These are phyloP conservation scores for Belonocnema kinseyi DNA, from an alignment of 1,140 invertebrate species.

Conservation along the genomic window DNA sequence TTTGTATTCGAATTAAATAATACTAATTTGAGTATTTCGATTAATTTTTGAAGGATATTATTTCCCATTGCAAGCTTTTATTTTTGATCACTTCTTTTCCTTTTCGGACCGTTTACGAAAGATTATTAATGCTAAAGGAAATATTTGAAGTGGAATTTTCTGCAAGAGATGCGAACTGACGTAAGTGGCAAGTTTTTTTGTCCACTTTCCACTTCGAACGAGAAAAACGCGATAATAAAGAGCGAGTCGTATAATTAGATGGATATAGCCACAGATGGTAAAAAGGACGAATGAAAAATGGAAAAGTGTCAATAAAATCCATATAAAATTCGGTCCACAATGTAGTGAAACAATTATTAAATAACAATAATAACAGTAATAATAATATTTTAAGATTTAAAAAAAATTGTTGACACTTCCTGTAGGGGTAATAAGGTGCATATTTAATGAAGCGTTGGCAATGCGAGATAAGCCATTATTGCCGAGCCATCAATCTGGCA, in stretches of 20 bases:
- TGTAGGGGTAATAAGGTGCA: neutral
- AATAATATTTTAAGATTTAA: conserved; percentile 2
- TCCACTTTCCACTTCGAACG: neutral
- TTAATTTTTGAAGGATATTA: neutral
- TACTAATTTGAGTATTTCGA: too few relatives aligned
- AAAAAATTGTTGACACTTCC: neutral
- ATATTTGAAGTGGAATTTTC: conserved; percentile 8
- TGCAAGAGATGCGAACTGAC: neutral
- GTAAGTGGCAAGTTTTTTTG: neutral
- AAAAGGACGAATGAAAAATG: conserved; percentile 15
- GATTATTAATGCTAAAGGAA: conserved; percentile 7
- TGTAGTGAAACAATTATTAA: neutral
- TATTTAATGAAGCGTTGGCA: conserved; percentile 26
- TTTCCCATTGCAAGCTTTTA: neutral
- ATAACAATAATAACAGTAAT: neutral
- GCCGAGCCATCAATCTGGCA: conserved; percentile 16
- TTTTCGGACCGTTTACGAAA: neutral
- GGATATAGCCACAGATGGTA: neutral
- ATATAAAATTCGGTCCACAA: neutral
- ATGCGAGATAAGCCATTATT: conserved; percentile 20
- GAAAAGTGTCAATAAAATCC: conserved; percentile 9
- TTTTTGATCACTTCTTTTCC: neutral
- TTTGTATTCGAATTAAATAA: too few relatives aligned
- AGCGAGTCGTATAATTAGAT: conserved; percentile 1
- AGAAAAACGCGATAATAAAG: conserved; percentile 14